Conservation (phyloP, 2,888 invertebrate species). For the Saturnia japonica region DNA sequence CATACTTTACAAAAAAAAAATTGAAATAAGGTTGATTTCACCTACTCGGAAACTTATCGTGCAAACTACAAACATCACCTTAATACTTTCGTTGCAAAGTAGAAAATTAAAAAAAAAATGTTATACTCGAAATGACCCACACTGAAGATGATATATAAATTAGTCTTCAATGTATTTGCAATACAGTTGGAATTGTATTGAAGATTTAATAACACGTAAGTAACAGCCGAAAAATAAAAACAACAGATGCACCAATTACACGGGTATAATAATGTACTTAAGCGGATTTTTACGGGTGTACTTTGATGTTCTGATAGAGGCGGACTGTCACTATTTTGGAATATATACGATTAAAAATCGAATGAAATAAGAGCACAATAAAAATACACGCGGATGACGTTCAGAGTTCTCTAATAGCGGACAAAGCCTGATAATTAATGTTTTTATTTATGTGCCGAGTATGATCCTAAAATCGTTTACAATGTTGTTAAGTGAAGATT, state of each 20-base stretch:
- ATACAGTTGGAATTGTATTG: not conserved
- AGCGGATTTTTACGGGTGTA: conserved; percentile 70
- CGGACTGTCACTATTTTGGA: conserved; percentile 37
- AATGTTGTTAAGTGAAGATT: not conserved
- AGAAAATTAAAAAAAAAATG: not conserved
- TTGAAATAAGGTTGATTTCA: too few relatives aligned
- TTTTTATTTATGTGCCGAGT: not conserved
- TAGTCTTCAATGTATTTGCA: not conserved
- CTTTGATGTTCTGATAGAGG: conserved; percentile 67
- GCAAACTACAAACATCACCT: not conserved
- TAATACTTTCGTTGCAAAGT: not conserved
- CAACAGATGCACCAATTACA: conserved; percentile 81
- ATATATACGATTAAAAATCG: not conserved
- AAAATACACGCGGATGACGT: not conserved
- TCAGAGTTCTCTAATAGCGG: too few relatives aligned
- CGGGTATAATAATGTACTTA: conserved; percentile 80
- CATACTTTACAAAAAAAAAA: too few relatives aligned
- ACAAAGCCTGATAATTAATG: not conserved
- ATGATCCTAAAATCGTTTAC: too few relatives aligned
- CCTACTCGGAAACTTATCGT: not conserved
- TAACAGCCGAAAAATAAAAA: conserved; percentile 42
- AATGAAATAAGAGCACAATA: not conserved
- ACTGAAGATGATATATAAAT: not conserved
- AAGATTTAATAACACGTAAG: not conserved
- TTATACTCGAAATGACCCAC: not conserved